A percentile compares a stretch with the other conserved stretches of the same genome.
These are phyloP conservation scores for Erebia palarica DNA, from an alignment of 2,888 invertebrate genomes.

Conservation along the genomic window DNA sequence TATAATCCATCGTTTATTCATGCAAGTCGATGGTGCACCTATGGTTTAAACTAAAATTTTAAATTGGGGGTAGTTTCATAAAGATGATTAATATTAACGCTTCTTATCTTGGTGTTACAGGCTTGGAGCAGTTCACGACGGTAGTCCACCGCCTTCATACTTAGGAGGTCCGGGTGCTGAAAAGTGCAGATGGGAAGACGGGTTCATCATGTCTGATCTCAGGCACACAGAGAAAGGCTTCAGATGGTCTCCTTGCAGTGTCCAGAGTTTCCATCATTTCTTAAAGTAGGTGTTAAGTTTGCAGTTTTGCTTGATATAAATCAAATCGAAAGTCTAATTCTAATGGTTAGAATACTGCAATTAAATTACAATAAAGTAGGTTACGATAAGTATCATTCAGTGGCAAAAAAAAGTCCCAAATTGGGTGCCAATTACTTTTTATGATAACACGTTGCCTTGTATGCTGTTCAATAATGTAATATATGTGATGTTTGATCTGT, in stretches of 20 bases:
- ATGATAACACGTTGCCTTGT: not conserved
- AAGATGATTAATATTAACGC: not conserved
- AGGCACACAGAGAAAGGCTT: constrained; percentile 97
- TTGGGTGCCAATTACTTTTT: not conserved
- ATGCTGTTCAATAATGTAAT: not conserved
- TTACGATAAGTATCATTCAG: not conserved
- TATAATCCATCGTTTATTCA: not conserved
- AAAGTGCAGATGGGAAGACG: constrained; percentile 97
- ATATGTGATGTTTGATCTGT: too few relatives aligned
- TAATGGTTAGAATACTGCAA: not conserved
- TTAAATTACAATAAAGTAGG: not conserved
- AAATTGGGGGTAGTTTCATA: not conserved
- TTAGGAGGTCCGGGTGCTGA: constrained; percentile 97
- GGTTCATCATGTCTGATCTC: constrained; percentile 97
- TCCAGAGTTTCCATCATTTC: constrained; percentile 97
- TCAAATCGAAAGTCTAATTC: not conserved
- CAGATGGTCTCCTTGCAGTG: constrained; percentile 96
- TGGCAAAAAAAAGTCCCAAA: not conserved
- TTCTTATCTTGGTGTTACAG: constrained; percentile 69
- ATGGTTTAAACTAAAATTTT: not conserved
- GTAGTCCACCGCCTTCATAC: constrained; percentile 96
- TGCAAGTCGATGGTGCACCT: not conserved
- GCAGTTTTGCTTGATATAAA: not conserved
- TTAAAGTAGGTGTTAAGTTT: constrained; percentile 87
- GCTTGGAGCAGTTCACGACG: constrained; percentile 97